Evolutionary conservation across 2,888 invertebrate species (phyloP), one percentile per base, ranked within the genome.

Genomic region (Sceliomorpha sp.): DNA sequence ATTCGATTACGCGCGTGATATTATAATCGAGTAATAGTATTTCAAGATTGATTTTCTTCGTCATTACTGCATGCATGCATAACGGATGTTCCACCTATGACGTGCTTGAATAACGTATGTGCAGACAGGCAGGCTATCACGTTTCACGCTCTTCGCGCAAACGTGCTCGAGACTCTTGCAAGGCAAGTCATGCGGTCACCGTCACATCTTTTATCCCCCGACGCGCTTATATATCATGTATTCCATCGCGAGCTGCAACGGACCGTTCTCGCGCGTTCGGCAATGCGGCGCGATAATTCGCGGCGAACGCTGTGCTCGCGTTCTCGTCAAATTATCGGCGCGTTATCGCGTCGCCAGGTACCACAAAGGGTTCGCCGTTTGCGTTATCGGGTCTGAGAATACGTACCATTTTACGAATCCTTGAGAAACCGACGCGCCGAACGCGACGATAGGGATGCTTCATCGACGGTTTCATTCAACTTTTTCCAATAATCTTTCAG

Each of bases 401-500:
- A 55, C 45, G 60, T 44, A 67, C 53, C 56, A 42, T 12, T 31
- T 50, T 36, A 27, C 9, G 24, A 13, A 26, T 34, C 42, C 26
- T 55, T 31, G 44, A 53, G 37, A 60, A 67, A 53, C 40, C n/a
- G n/a, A 48, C 37, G 29, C 36, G 13, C 27, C 17, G 42, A 55
- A 60, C 44, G 67, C 47, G 50, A 60, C 56, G 53, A 44, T 13
- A 12, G 27, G 55, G 31, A 67, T 59, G 67, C 59, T 67, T 55
- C 59, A 48, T 60, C 48, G 51, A 27, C 37, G 64, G 40, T 50
- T 59, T 45, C 45, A 66, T 66, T 66, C 67, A 63, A 64, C 69
- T 64, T 63, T 70, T 70, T 70, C 63, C 69, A 70, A 70, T 70
- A 70, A 70, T 64, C 59, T 59, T 55, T 59, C 45, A 47, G 27